A percentile compares a stretch with the other conserved stretches of the same genome.
Evolutionary conservation across 2,888 invertebrate species (phyloP).

Genomic region (Plagiodera versicolora): DNA sequence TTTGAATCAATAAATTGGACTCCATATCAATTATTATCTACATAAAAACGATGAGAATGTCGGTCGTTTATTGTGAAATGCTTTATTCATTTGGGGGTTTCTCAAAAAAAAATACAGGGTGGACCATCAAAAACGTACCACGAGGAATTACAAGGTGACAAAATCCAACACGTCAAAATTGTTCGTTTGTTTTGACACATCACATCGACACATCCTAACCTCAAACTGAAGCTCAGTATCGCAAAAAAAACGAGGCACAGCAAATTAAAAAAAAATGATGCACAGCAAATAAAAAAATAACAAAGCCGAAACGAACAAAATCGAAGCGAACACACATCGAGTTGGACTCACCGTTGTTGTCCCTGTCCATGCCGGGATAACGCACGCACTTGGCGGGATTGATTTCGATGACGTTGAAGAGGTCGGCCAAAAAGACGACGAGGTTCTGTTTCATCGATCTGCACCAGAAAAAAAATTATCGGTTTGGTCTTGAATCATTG

Average conservation of each 20-base stretch:
- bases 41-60: too few species aligned
- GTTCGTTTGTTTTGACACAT: neutral
- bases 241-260: slow-evolving; percentile 12
- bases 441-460: slow-evolving; percentile 91
- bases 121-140: too few species aligned
- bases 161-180: too few species aligned
- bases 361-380: slow-evolving; percentile 72
- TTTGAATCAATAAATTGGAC: too few species aligned
- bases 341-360: slow-evolving; percentile 50
- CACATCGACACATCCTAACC: neutral
- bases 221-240: neutral
- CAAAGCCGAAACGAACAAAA: slow-evolving; percentile 16
- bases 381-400: slow-evolving; percentile 88
- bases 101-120: too few species aligned
- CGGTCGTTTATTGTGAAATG: too few species aligned
- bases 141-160: too few species aligned
- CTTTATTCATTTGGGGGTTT: too few species aligned
- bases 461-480: slow-evolving; percentile 52
- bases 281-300: slow-evolving; percentile 19
- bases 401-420: slow-evolving; percentile 92
- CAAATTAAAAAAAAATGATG: slow-evolving; percentile 13
- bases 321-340: slow-evolving; percentile 4
- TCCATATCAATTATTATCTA: too few species aligned
- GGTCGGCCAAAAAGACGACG: slow-evolving; percentile 88
- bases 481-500: neutral